Conservation (phyloP, 2,888 invertebrate species). For the Xestia sexstrigata region DNA sequence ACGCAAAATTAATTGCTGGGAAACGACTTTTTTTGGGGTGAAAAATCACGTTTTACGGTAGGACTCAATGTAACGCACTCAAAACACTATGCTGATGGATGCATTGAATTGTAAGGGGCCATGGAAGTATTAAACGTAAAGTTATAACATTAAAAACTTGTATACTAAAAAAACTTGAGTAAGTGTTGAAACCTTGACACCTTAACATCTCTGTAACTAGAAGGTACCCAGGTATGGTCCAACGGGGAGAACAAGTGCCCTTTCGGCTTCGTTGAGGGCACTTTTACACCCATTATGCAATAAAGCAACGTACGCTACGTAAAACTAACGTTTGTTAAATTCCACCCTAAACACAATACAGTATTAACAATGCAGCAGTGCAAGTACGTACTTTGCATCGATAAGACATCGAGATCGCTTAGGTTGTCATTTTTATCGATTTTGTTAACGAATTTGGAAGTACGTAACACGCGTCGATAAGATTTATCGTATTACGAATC, state of each 20-base stretch:
- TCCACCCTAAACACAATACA: not conserved
- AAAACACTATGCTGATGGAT: not conserved
- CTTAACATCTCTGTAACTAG: not conserved
- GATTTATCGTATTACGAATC: too few relatives aligned
- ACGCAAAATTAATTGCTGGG: not conserved
- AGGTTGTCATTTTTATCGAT: too few relatives aligned
- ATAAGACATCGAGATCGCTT: too few relatives aligned
- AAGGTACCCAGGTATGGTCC: not conserved
- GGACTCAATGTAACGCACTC: not conserved
- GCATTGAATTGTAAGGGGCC: not conserved
- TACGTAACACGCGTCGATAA: too few relatives aligned
- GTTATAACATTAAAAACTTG: not conserved
- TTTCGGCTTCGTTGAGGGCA: not conserved
- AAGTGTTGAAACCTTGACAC: not conserved
- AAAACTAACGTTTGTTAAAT: not conserved
- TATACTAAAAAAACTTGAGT: too few relatives aligned
- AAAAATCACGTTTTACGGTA: not conserved
- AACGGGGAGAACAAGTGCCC: not conserved
- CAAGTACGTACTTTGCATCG: too few relatives aligned
- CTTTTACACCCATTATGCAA: not conserved
- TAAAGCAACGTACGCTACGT: not conserved
- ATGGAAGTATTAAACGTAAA: not conserved
- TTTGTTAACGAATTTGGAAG: too few relatives aligned
- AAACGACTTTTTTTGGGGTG: not conserved
- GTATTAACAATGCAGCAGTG: conserved; percentile 11